Conservation (phyloP, 1,140 invertebrate species). For the Drosophila seguyi region DNA sequence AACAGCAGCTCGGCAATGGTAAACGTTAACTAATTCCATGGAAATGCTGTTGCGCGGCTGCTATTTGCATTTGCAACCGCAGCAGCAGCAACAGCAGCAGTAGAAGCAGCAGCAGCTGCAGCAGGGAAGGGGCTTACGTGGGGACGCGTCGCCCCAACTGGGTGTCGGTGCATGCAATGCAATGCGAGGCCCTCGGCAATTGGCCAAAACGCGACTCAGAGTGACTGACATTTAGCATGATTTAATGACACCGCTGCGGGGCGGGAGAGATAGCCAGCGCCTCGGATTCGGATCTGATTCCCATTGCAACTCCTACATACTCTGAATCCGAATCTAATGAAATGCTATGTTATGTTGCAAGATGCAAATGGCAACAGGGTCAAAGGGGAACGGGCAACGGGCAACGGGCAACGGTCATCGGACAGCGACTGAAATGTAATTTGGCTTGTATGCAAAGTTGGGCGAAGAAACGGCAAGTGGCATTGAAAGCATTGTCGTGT, state of each 20-base stretch:
- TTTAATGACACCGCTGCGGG: constrained; percentile 75
- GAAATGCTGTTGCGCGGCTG: constrained; percentile 65
- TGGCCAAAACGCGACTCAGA: constrained; percentile 50
- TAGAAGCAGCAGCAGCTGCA: constrained; percentile 12
- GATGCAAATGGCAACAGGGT: constrained; percentile 73
- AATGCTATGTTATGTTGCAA: constrained; percentile 58
- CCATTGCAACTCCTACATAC: constrained; percentile 10
- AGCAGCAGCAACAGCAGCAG: constrained; percentile 1
- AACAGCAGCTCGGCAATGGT: constrained; percentile 64
- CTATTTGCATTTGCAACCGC: constrained; percentile 77
- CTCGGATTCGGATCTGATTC: background rate
- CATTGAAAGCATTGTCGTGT: constrained; percentile 75
- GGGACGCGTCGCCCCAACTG: background rate
- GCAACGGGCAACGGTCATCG: background rate
- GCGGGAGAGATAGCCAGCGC: constrained; percentile 26
- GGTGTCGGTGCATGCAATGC: constrained; percentile 55
- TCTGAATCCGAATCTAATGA: constrained; percentile 54
- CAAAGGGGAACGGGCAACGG: constrained; percentile 7
- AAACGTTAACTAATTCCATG: constrained; percentile 83
- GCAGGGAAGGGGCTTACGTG: background rate
- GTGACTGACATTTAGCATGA: constrained; percentile 83
- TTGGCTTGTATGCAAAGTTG: constrained; percentile 64
- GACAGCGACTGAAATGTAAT: constrained; percentile 62
- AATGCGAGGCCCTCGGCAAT: constrained; percentile 28
- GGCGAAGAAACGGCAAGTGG: constrained; percentile 34